Base-by-base conservation (phyloP, 2,888 invertebrate species). In the Tolmerus cingulatus region DNA sequence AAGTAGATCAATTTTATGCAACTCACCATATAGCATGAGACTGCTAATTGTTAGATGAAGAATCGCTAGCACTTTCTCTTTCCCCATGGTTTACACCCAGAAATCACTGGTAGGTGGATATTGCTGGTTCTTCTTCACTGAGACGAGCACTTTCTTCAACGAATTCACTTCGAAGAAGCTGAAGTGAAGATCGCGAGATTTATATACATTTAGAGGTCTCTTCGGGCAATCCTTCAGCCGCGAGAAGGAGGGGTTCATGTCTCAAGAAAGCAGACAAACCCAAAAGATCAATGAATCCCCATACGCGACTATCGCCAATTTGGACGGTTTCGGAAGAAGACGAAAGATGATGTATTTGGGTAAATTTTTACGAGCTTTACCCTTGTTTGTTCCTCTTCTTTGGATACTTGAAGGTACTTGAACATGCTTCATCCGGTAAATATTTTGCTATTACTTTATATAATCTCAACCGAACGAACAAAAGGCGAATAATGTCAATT, bases 1-100 rank as follows among this genome's bases (percentile, higher is more conserved):
- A 37, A 37, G 5, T 16, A 66, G 37, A 66, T 66, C 30, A 23
- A 19, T 30, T 40, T 84, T 84, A 66, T 74, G 23, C 37, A 84
- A 84, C 84, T 14, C 77, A 86, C 86, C 86, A 77, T 19, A 55
- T 86, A 86, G 19, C 86, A 86, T 51, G 19, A 55, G 51, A 27
- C 76, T 77, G 55, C 27, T 86, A 34, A 86, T 37, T 37, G 55
- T 77, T n/a, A 77, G 23, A 76, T 77, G 77, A 57, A 77, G 19
- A 55, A 86, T 77, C 43, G 30, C 19, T 37, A 51, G 46, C 23
- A 86, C 77, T 86, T 86, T 86, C 77, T 86, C 77, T 40, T 55
- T 86, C 55, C 66, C 27, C 66, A 66, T 66, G 23, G 27, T 66
- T 66, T 66, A 66, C 66, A 66, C 66, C 66, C 66, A 66, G 66